These are phyloP conservation scores for Oasisia sp. DNA, from an alignment of 2,888 invertebrate genomes.

Conservation along the genomic window DNA sequence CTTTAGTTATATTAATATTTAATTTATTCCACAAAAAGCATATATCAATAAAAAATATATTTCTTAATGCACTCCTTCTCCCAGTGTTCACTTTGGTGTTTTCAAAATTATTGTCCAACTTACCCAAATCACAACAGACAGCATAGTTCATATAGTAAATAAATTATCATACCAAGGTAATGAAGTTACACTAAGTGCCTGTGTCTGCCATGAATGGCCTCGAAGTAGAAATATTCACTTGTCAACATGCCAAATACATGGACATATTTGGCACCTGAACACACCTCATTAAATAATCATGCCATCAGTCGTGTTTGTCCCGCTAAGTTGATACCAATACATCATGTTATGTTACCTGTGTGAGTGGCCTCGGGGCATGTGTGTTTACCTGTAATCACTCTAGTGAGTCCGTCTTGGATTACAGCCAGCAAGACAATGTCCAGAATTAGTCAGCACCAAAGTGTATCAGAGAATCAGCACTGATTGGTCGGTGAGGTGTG, in stretches of 20 bases:
- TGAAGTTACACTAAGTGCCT: not conserved
- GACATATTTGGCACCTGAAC: not conserved
- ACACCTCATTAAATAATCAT: not conserved
- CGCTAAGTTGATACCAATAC: not conserved
- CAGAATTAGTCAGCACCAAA: not conserved
- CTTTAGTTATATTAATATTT: not conserved
- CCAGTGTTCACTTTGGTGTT: too few relatives aligned
- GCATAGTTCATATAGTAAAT: not conserved
- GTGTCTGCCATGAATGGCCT: not conserved
- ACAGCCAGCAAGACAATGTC: not conserved
- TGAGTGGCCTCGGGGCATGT: not conserved
- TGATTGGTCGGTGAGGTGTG: not conserved
- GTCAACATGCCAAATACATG: not conserved
- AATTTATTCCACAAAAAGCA: not conserved
- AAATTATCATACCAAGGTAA: not conserved
- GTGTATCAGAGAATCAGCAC: not conserved
- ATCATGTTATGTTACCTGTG: not conserved
- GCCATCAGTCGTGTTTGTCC: not conserved
- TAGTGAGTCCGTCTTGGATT: not conserved
- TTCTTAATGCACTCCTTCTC: too few relatives aligned
- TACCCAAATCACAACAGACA: not conserved
- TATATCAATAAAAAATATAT: not conserved
- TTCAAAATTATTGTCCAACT: not conserved
- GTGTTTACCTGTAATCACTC: not conserved
- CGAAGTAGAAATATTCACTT: not conserved